These are phyloP conservation scores for Leiothrix lutea DNA, from an alignment of 2,113 vertebrate species.

Conservation along the genomic window DNA sequence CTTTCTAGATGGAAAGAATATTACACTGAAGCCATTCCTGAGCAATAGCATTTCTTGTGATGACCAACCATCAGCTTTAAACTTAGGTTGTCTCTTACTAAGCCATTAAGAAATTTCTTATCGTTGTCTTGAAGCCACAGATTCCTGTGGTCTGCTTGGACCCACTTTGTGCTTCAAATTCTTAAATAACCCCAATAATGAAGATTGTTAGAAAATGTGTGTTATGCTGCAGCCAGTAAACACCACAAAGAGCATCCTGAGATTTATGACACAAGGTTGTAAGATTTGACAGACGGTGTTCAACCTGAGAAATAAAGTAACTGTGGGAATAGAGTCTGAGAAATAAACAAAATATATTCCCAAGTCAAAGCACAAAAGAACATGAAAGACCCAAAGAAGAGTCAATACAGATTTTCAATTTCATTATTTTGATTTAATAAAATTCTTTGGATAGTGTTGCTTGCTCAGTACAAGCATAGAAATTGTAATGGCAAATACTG, in stretches of 20 bases:
- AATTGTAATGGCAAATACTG: neutral
- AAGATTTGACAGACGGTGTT: neutral
- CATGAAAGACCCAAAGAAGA: neutral
- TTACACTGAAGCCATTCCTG: neutral
- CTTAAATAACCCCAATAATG: conserved; percentile 30
- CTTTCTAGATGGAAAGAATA: conserved; percentile 3
- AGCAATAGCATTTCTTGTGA: neutral
- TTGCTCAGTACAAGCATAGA: neutral
- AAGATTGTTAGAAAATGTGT: conserved; percentile 17
- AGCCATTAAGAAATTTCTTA: conserved; percentile 59
- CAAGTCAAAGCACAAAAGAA: neutral
- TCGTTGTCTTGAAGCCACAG: conserved; percentile 13
- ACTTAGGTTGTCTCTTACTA: neutral
- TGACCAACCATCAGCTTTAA: conserved; percentile 21
- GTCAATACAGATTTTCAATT: conserved; percentile 10
- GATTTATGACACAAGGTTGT: neutral
- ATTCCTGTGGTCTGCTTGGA: conserved; percentile 41
- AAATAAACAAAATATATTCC: neutral
- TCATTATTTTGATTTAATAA: conserved; percentile 29
- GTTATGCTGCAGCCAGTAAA: neutral
- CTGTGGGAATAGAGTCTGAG: neutral
- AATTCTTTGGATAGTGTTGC: neutral
- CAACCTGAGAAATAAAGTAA: neutral
- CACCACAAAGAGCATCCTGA: neutral
- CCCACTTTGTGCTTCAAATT: neutral